Evolutionary conservation across 2,888 invertebrate species (phyloP), one percentile per base, ranked within the genome.

Genomic region (Sycophila texana): DNA sequence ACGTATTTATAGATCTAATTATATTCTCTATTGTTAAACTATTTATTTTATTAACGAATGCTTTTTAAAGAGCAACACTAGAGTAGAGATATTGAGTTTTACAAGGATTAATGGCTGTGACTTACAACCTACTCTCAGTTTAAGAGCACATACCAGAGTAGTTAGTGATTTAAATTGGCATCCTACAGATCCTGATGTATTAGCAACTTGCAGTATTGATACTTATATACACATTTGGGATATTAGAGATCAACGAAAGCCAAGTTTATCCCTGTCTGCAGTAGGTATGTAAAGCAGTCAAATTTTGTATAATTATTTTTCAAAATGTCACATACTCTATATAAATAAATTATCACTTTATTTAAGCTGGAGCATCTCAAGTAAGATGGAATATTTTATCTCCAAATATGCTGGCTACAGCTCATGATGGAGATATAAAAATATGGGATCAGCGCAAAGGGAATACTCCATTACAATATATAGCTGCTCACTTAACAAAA

Each of bases 211-310:
- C 87, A 98, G 98, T 4, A 96, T 97, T 74, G 98, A 98, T 88
- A 97, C 97, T 58, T 98, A 95, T 87, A 97, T 98, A 55, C 96
- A 98, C 89, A 93, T 98, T 77, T 98, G 98, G 98, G 98, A 99
- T 88, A 92, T 97, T 71, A 91, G 98, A 85, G 97, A 98, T 91
- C 92, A 95, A 12, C 93, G 96, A 81, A 95, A 95, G 89, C 98
- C 98, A 20, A 93, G 94, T 16, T 90, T 96, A 65, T 97, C 98
- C 5, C 91, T 98, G 53, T 96, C 97, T 86, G 97, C 98, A 84
- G 96, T 98, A 86, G 96, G 96, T 95, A 91, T 92, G 93, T 74
- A 79, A 39, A 39, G 22, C 26, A 61, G 65, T 73, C 10, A 67
- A 65, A 72, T 22, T 55, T 75, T 7, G 22, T 58, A 53, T 14